These are phyloP conservation scores for Diploscapter pachys DNA, from an alignment of 1,140 invertebrate species.

Conservation along the genomic window DNA sequence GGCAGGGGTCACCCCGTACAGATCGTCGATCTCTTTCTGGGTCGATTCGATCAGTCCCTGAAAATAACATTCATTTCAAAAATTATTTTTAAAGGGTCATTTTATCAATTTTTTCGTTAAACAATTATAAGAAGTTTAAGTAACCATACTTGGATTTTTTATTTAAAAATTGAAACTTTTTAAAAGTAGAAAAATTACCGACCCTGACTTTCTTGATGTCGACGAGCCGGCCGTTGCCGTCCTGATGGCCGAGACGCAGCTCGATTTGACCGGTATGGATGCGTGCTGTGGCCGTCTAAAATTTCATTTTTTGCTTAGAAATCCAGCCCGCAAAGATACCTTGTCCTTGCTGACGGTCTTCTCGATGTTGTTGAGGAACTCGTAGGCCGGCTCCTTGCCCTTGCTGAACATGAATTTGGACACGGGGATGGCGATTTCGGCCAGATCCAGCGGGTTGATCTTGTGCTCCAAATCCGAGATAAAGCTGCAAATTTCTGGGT, in stretches of 20 bases:
- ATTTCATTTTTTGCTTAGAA: too few species aligned
- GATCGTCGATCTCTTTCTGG: slow-evolving; percentile 77
- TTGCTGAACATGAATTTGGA: slow-evolving; percentile 41
- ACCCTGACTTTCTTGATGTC: slow-evolving; percentile 46
- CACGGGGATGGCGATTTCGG: slow-evolving; percentile 50
- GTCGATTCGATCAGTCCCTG: slow-evolving; percentile 83
- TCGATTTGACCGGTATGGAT: slow-evolving; percentile 48
- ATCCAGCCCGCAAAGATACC: not conserved
- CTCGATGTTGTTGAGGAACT: slow-evolving; percentile 48
- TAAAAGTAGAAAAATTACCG: slow-evolving; percentile 1
- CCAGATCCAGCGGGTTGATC: slow-evolving; percentile 49
- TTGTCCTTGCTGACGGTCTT: slow-evolving; percentile 50
- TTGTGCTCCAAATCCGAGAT: slow-evolving; percentile 52
- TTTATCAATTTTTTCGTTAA: slow-evolving; percentile 20
- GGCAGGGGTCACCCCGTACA: slow-evolving; percentile 85
- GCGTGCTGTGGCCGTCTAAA: slow-evolving; percentile 38
- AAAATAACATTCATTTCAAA: slow-evolving; percentile 29
- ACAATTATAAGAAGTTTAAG: slow-evolving; percentile 6
- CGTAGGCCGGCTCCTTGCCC: slow-evolving; percentile 42
- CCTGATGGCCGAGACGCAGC: slow-evolving; percentile 42
- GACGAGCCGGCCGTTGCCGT: slow-evolving; percentile 35
- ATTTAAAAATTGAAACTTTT: too few species aligned
- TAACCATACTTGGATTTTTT: too few species aligned
- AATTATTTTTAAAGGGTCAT: not conserved
- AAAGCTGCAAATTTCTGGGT: slow-evolving; percentile 26